Conservation (phyloP, 2,888 invertebrate species). For the Chirona hameri region DNA sequence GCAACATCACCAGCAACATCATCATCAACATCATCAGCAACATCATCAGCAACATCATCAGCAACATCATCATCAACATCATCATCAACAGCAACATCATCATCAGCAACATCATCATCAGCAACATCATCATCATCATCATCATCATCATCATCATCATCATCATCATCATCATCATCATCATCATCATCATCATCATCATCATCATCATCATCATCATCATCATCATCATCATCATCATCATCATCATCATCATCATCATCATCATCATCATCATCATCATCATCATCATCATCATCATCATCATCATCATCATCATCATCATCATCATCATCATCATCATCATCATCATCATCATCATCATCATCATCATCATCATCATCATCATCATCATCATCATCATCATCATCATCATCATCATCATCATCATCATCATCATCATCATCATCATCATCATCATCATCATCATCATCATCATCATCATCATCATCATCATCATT, state of each 20-base stretch:
- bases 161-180: constrained; percentile 22
- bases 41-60: no score
- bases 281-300: constrained; percentile 22
- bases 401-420: constrained; percentile 22
- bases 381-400: constrained; percentile 22
- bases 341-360: constrained; percentile 22
- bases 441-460: constrained; percentile 22
- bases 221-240: constrained; percentile 22
- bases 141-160: no score
- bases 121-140: no score
- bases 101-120: no score
- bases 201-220: constrained; percentile 22
- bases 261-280: constrained; percentile 22
- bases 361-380: constrained; percentile 22
- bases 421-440: constrained; percentile 22
- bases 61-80: no score
- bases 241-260: constrained; percentile 22
- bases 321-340: constrained; percentile 22
- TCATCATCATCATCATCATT: no score
- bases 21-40: no score
- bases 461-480: no score
- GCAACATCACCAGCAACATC: no score
- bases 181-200: constrained; percentile 22
- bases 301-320: constrained; percentile 22
- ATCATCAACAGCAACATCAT: no score